Evolutionary conservation across 2,888 invertebrate genomes (phyloP), one percentile per base, ranked within the genome.

Genomic region (Cataglyphis cursor): DNA sequence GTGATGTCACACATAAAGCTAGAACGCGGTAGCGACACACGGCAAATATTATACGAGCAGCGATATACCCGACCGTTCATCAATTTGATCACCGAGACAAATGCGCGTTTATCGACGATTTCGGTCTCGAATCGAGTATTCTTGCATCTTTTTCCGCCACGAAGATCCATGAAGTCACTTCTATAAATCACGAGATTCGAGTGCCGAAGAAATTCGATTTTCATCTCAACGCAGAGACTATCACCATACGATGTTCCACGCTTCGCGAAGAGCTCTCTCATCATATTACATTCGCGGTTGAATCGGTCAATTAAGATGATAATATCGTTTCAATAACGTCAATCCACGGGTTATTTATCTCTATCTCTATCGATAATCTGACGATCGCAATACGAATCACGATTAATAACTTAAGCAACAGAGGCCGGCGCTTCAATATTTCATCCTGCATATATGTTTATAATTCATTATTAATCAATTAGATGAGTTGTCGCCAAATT

Each of bases 81-180:
- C 89, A 75, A 82, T 87, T 81, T 62, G 75, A 87, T 89, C 81
- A 76, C 48, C 82, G 86, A 88, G 85, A 81, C 84, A 81, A 89
- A 88, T 86, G 85, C 89, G 65, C 75, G 59, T 89, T 89, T 89
- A 89, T 89, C 89, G 84, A 64, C 85, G 70, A 89, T 89, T 89
- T 84, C 72, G 72, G 59, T 72, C 78, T 70, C 31, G 21, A 31
- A 21, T n/a, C 59, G 44, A 70, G 44, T 70, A 59, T 59, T 59
- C 78, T 78, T 41, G 48, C 78, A 28, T 51, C 70, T 57, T 78
- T 70, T 78, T 44, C 51, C 57, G 57, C 31, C 70, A 31, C 31
- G 31, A 70, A 57, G 41, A 57, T 57, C 57, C 57, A 70, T 57
- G 57, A 41, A 78, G 57, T 54, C 76, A 21, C 41, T 59, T 59